Evolutionary conservation across 2,113 vertebrate species (phyloP).

Genomic region (Heterotilapia buettikoferi): DNA sequence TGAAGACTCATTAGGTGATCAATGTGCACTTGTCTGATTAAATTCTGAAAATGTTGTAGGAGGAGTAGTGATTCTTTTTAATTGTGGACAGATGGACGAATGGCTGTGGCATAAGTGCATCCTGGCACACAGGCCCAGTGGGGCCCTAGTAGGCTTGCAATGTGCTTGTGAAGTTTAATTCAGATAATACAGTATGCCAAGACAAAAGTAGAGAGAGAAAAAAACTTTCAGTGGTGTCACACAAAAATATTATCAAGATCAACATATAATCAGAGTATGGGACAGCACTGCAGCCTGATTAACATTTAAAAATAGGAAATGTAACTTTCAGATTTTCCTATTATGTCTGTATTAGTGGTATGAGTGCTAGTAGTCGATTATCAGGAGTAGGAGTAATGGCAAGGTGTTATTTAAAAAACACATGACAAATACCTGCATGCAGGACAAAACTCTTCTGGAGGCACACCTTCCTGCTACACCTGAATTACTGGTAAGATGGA

Average conservation of each 20-base stretch:
- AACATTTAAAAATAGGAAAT: not conserved
- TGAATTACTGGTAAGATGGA: not conserved
- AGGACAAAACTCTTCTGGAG: not conserved
- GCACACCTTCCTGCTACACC: not conserved
- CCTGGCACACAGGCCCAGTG: not conserved
- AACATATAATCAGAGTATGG: not conserved
- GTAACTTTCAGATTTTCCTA: not conserved
- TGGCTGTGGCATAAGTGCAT: not conserved
- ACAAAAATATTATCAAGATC: not conserved
- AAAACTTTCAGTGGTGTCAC: not conserved
- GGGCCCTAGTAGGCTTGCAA: accelerated
- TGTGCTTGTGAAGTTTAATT: not conserved
- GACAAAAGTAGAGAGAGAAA: not conserved
- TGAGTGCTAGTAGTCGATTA: not conserved
- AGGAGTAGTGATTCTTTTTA: not conserved
- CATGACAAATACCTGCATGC: not conserved
- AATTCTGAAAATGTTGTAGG: not conserved
- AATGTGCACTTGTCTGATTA: not conserved
- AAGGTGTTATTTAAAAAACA: not conserved
- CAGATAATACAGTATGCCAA: not conserved
- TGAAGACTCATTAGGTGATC: not conserved
- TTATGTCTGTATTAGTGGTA: not conserved
- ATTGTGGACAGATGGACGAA: not conserved
- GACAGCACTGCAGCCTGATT: not conserved
- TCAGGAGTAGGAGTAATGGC: not conserved